Conservation (phyloP, 2,113 vertebrate genomes). For the Cnemophilus loriae region DNA sequence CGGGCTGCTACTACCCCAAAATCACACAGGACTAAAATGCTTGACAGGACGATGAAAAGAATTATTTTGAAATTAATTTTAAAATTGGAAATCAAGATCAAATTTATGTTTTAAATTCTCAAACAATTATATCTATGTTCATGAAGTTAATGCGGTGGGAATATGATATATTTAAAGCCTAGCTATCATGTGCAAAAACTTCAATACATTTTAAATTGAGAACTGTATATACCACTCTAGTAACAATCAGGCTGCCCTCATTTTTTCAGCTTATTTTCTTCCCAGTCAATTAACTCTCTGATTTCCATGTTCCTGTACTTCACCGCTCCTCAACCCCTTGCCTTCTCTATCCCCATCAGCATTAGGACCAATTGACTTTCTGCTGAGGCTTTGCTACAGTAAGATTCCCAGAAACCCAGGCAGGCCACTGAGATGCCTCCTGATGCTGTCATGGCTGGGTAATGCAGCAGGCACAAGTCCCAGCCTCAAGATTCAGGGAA, state of each 20-base stretch:
- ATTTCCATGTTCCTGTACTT: not conserved
- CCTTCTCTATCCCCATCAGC: not conserved
- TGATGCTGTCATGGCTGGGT: not conserved
- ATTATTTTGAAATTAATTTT: constrained; percentile 15
- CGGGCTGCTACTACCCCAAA: not conserved
- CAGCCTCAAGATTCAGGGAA: not conserved
- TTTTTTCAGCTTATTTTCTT: not conserved
- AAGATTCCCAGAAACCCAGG: not conserved
- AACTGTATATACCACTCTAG: not conserved
- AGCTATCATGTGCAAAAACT: not conserved
- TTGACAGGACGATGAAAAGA: not conserved
- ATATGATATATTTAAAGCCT: not conserved
- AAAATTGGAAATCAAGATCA: constrained; percentile 1
- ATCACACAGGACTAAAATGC: not conserved
- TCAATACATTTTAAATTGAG: not conserved
- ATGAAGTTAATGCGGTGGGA: not conserved
- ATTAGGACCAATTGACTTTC: not conserved
- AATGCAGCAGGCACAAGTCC: not conserved
- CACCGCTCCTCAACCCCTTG: not conserved
- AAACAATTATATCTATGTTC: constrained; percentile 8
- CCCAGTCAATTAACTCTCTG: not conserved
- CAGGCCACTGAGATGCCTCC: not conserved
- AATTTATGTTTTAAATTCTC: constrained; percentile 21
- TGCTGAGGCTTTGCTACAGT: not conserved
- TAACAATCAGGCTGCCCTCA: not conserved